Evolutionary conservation across 2,797 vertebrate species (phyloP).

Genomic region (Potorous gilbertii): DNA sequence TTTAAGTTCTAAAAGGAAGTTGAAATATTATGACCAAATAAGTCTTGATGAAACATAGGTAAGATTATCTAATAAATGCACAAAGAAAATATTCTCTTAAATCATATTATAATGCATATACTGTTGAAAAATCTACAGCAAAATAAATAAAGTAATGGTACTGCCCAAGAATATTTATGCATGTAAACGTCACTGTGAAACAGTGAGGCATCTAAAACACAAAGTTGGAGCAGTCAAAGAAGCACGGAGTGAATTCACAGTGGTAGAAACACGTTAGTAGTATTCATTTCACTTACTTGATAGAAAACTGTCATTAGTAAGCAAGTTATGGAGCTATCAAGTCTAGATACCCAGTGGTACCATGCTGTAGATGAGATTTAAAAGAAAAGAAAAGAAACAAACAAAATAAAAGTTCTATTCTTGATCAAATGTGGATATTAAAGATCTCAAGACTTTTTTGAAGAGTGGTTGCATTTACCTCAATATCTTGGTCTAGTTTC

Average conservation of each 20-base stretch:
- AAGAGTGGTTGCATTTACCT: slow-evolving; percentile 53
- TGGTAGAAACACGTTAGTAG: neutral
- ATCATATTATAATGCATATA: neutral
- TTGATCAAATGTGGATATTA: slow-evolving; percentile 70
- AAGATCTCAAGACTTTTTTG: slow-evolving; percentile 64
- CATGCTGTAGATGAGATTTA: slow-evolving; percentile 56
- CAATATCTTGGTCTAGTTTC: slow-evolving; percentile 55
- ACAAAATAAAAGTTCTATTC: slow-evolving; percentile 12
- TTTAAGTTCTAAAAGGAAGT: neutral
- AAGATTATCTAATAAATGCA: slow-evolving; percentile 7
- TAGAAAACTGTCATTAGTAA: slow-evolving; percentile 40
- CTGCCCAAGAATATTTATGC: neutral
- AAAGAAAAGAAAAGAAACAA: slow-evolving; percentile 13
- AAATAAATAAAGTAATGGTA: neutral
- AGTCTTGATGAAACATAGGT: slow-evolving; percentile 5
- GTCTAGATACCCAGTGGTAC: slow-evolving; percentile 27
- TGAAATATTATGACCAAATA: neutral
- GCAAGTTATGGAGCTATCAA: slow-evolving; percentile 48
- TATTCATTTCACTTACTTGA: slow-evolving; percentile 18
- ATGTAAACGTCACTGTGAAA: neutral
- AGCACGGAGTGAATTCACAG: neutral
- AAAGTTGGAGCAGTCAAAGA: slow-evolving; percentile 24
- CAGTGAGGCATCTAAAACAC: neutral
- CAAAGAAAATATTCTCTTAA: neutral
- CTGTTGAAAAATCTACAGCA: neutral